These are phyloP conservation scores for Mizuhopecten yessoensis DNA, from an alignment of 1,140 invertebrate species.

Conservation along the genomic window DNA sequence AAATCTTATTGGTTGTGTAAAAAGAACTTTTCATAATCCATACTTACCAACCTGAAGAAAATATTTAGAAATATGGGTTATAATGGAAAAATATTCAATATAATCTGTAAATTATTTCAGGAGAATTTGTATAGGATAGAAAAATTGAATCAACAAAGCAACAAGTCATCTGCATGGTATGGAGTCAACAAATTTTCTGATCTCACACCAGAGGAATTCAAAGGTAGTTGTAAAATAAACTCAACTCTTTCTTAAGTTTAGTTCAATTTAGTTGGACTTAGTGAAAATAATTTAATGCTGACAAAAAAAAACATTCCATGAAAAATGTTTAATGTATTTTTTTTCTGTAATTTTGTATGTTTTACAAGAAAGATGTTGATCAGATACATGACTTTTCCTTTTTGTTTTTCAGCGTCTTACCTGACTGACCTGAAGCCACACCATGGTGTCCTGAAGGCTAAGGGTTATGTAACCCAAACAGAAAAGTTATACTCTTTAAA, in stretches of 20 bases:
- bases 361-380: too few relatives aligned
- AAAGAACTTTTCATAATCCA: too few relatives aligned
- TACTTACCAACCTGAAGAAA: too few relatives aligned
- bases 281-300: too few relatives aligned
- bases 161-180: conserved; percentile 87
- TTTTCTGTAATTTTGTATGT: too few relatives aligned
- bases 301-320: too few relatives aligned
- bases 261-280: too few relatives aligned
- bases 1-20: too few relatives aligned
- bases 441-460: background rate
- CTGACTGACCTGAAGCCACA: conserved; percentile 56
- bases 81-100: too few relatives aligned
- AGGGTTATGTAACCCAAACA: conserved; percentile 45
- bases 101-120: conserved; percentile 82
- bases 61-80: too few relatives aligned
- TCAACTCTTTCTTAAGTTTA: background rate
- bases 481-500: conserved; percentile 47
- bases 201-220: conserved; percentile 89
- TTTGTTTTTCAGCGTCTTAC: conserved; percentile 58
- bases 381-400: too few relatives aligned
- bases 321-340: too few relatives aligned
- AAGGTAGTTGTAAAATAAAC: conserved; percentile 64
- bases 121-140: conserved; percentile 87
- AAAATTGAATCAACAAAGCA: conserved; percentile 86
- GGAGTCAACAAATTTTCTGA: conserved; percentile 91